These are phyloP conservation scores for Poecile atricapillus DNA, from an alignment of 2,113 vertebrate genomes.

Conservation along the genomic window DNA sequence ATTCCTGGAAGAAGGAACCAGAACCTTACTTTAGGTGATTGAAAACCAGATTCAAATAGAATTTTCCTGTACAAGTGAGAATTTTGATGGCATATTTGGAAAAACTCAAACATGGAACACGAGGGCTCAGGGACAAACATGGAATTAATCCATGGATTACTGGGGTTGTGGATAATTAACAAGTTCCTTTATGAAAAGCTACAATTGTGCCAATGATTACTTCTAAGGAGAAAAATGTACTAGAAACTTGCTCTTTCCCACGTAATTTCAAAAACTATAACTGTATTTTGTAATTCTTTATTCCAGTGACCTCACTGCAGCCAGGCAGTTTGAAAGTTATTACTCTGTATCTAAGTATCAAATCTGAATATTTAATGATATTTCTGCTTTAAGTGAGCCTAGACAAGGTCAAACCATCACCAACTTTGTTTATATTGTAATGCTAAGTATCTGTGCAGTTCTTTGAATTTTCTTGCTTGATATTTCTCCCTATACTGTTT, in stretches of 20 bases:
- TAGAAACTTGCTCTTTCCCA: neutral
- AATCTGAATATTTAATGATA: neutral
- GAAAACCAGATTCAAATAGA: neutral
- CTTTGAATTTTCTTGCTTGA: neutral
- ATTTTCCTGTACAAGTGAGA: neutral
- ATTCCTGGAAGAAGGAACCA: neutral
- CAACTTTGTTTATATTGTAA: neutral
- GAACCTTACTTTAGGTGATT: neutral
- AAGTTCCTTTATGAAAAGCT: neutral
- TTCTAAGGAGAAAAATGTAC: neutral
- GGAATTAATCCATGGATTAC: neutral
- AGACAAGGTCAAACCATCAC: neutral
- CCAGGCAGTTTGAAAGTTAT: neutral
- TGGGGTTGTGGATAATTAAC: neutral
- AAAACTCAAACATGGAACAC: neutral
- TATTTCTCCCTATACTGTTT: neutral
- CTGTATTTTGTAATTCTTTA: neutral
- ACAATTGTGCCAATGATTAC: neutral
- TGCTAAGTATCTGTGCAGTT: neutral
- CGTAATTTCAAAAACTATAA: neutral
- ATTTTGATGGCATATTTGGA: neutral
- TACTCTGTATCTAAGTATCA: neutral
- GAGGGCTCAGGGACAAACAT: neutral
- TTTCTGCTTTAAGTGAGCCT: neutral
- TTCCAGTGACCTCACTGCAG: neutral